These are phyloP conservation scores for Anadara kagoshimensis DNA, from an alignment of 1,140 invertebrate species.

Conservation along the genomic window DNA sequence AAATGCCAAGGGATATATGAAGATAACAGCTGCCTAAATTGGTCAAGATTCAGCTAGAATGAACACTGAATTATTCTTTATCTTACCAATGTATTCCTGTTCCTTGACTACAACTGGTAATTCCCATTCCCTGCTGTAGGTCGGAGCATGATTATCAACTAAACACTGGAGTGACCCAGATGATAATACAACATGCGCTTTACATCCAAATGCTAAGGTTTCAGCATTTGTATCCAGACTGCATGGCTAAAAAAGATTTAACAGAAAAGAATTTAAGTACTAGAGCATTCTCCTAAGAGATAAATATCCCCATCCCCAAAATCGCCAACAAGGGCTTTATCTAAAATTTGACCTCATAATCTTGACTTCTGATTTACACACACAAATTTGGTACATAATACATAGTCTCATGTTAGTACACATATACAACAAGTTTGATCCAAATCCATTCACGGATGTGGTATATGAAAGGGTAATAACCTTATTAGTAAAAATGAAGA, in stretches of 20 bases:
- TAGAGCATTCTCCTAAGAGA: background rate
- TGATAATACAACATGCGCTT: slow-evolving; percentile 42
- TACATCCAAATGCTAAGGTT: slow-evolving; percentile 32
- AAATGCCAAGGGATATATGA: too few species aligned
- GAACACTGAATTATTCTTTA: too few species aligned
- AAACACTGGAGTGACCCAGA: slow-evolving; percentile 42
- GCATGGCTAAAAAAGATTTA: slow-evolving; percentile 33
- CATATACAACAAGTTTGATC: too few species aligned
- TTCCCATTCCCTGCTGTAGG: slow-evolving; percentile 46
- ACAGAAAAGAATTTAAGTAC: background rate
- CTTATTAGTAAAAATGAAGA: too few species aligned
- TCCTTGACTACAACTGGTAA: slow-evolving; percentile 46
- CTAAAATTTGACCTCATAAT: too few species aligned
- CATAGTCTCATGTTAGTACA: background rate
- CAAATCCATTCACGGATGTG: background rate
- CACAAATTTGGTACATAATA: background rate
- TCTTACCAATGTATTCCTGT: slow-evolving; percentile 39
- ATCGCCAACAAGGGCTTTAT: background rate
- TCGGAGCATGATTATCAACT: slow-evolving; percentile 48
- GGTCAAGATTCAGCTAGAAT: too few species aligned
- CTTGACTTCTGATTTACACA: background rate
- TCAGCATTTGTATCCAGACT: slow-evolving; percentile 49
- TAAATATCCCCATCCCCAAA: background rate
- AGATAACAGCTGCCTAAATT: too few species aligned
- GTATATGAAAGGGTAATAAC: too few species aligned